A percentile compares a stretch with the other conserved stretches of the same genome.
These are phyloP conservation scores for Lycodopsis pacificus DNA, from an alignment of 2,797 vertebrate species.

Conservation along the genomic window DNA sequence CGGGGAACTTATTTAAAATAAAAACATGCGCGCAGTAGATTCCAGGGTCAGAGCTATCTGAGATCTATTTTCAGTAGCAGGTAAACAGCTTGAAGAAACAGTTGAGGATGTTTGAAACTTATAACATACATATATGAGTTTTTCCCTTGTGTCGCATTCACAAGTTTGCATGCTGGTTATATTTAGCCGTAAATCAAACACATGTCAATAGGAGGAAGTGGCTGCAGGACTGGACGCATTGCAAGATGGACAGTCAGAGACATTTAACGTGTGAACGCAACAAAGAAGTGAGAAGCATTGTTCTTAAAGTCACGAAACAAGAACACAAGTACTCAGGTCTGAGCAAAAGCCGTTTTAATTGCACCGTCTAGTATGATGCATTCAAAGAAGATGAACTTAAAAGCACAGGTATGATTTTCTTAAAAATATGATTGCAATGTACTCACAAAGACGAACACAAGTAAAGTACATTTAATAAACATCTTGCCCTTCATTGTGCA, in stretches of 20 bases:
- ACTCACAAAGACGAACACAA: background rate
- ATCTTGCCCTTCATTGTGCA: background rate
- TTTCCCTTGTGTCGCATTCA: background rate
- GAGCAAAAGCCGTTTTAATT: background rate
- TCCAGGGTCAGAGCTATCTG: slow-evolving; percentile 57
- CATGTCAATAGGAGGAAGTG: slow-evolving; percentile 9
- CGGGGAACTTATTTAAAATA: slow-evolving; percentile 71
- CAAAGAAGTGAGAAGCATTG: background rate
- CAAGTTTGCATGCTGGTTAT: background rate
- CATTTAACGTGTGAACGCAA: background rate
- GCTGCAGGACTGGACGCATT: slow-evolving; percentile 1
- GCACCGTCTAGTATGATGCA: background rate
- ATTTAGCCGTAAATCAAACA: slow-evolving; percentile 14
- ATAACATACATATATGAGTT: background rate
- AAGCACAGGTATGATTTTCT: background rate
- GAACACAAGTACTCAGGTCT: background rate
- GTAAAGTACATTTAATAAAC: background rate
- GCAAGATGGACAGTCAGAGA: background rate
- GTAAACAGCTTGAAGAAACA: slow-evolving; percentile 54
- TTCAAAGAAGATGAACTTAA: background rate
- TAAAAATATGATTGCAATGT: background rate
- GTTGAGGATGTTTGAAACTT: slow-evolving; percentile 7
- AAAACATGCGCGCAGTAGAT: slow-evolving; percentile 56
- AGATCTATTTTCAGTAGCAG: slow-evolving; percentile 48
- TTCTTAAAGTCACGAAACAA: background rate